Percentiles rank a stretch among this genome's conserved stretches.
These are phyloP conservation scores for Semaprochilodus insignis DNA, from an alignment of 2,797 vertebrate species.

Conservation along the genomic window DNA sequence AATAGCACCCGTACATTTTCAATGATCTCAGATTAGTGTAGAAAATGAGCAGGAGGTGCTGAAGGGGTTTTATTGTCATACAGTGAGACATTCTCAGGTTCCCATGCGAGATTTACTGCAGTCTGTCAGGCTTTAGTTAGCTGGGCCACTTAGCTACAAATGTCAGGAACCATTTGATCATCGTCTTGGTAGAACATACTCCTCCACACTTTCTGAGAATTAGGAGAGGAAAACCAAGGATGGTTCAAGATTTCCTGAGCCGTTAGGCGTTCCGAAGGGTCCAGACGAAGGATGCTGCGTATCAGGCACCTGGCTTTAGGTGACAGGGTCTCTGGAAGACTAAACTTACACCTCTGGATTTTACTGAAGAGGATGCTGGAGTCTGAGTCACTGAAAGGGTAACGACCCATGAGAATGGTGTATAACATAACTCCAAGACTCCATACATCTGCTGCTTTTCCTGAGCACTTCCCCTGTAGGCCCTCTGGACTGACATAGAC, in stretches of 20 bases:
- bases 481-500: conserved; percentile 87
- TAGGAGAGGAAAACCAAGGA: conserved; percentile 29
- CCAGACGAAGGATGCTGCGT: conserved; percentile 24
- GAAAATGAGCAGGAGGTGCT: background rate
- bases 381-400: conserved; percentile 67
- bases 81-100: background rate
- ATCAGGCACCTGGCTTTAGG: conserved; percentile 49
- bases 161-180: conserved; percentile 36
- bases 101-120: background rate
- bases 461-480: conserved; percentile 84
- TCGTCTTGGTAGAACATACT: conserved; percentile 15
- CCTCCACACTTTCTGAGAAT: conserved; percentile 18
- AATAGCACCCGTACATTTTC: background rate
- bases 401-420: conserved; percentile 84
- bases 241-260: conserved; percentile 35
- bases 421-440: conserved; percentile 89
- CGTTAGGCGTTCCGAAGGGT: conserved; percentile 39
- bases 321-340: conserved; percentile 31
- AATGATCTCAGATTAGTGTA: background rate
- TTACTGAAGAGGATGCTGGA: conserved; percentile 22
- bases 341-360: conserved; percentile 37
- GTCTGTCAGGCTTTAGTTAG: background rate
- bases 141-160: background rate
- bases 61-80: background rate
- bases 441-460: conserved; percentile 87